Base-by-base conservation (phyloP, 2,888 invertebrate species). In the Epinotia ramella region DNA sequence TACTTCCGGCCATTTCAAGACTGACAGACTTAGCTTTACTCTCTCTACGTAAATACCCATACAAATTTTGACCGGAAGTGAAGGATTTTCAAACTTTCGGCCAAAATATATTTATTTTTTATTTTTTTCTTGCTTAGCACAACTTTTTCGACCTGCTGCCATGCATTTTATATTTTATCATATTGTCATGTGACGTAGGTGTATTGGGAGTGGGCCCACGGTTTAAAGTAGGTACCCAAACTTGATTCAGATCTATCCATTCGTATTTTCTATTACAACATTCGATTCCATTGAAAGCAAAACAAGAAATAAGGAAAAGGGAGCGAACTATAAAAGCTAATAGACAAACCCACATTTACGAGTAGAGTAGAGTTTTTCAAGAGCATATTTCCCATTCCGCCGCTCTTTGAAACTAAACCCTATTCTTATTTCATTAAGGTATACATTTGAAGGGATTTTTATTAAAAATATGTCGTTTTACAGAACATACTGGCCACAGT, bases 241-340 rank as follows among this genome's bases (percentile, higher is more conserved):
- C 16, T 53, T 13, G 5, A 53, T n/a, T 53, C n/a, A 53, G 7
- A 53, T 53, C n/a, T 7, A n/a, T n/a, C 9, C 9, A 62, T 20
- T 24, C 4, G n/a, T 40, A 20, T 59, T 20, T 68, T 46, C 44
- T 60, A 44, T 44, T 67, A 67, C 28, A 20, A 59, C 40, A 44
- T 56, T 18, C 53, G 65, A 65, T 59, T 62, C 28, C 59, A 71
- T 76, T 60, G 71, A 71, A 71, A 82, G 81, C 82, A 81, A 81
- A 81, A 73, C 63, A 63, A 72, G 79, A 79, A 77, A 83, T 84
- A 82, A 83, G 84, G 84, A 83, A 83, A 84, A 83, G 81, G 78
- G 73, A 76, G 81, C 57, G 67, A 70, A 82, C 79, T 80, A 85
- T 84, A 84, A 85, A 85, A 85, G 84, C 84, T 84, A 84, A 85